Percentiles rank a stretch among this genome's conserved stretches.
phyloP scores from a whole-genome alignment of 37 sponge, comb jelly and placozoan genomes.

The Diacarnus erythraeanus region DNA sequence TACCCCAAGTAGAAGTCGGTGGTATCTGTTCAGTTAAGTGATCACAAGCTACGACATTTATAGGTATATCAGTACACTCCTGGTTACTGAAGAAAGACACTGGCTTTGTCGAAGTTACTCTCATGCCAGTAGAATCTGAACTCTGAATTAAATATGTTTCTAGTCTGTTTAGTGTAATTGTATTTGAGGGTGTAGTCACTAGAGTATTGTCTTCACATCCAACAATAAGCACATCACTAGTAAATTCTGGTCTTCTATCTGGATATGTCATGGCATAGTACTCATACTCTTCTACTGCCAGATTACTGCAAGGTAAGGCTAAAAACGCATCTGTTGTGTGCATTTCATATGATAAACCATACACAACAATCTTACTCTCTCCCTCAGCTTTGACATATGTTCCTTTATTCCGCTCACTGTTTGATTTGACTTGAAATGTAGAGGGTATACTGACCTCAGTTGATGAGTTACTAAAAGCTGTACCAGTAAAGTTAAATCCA shows the following conservation, averaged over 20 bases:
- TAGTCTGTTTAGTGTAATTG: constrained; percentile 9
- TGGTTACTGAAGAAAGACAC: constrained; percentile 36
- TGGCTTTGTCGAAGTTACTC: constrained; percentile 27
- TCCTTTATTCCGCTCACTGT: constrained; percentile 32
- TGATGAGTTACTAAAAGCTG: constrained; percentile 2
- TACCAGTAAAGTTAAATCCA: constrained; percentile 3
- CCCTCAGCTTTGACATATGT: constrained; percentile 16
- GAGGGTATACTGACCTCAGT: constrained; percentile 4
- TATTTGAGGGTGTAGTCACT: constrained; percentile 26
- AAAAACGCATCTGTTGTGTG: constrained; percentile 54
- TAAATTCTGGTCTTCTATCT: too few relatives aligned
- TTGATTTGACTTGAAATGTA: constrained; percentile 4
- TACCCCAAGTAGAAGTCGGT: constrained; percentile 66
- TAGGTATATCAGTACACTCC: constrained; percentile 21
- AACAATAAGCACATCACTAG: constrained; percentile 26
- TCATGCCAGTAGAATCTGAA: constrained; percentile 36
- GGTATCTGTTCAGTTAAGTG: constrained; percentile 52
- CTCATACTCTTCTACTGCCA: constrained; percentile 22
- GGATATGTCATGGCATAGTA: constrained; percentile 33
- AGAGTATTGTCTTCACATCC: constrained; percentile 49
- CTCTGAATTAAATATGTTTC: constrained; percentile 13
- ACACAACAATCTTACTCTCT: constrained; percentile 35
- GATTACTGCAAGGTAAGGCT: constrained; percentile 31
- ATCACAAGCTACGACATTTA: constrained; percentile 41
- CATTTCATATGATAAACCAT: constrained; percentile 26